Conservation (phyloP, 2,113 vertebrate species). For the Archocentrus centrarchus region DNA sequence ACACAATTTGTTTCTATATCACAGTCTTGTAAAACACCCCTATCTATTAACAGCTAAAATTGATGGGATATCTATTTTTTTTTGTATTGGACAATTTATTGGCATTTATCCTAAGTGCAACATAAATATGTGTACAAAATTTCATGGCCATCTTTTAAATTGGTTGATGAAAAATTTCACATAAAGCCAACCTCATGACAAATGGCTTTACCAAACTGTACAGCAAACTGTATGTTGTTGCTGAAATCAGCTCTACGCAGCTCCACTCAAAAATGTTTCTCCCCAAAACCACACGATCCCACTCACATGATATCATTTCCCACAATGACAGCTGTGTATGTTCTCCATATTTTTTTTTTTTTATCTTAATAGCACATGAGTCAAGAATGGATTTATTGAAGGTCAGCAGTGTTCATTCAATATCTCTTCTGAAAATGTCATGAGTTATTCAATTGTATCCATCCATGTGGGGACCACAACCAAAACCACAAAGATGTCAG, state of each 20-base stretch:
- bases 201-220: not conserved
- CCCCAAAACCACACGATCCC: not conserved
- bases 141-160: not conserved
- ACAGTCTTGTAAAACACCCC: too few species aligned
- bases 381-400: conserved; percentile 30
- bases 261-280: not conserved
- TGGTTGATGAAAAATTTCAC: not conserved
- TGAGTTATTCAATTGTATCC: conserved; percentile 16
- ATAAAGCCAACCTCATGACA: not conserved
- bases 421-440: conserved; percentile 25
- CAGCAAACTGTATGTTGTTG: not conserved
- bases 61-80: not conserved
- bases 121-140: not conserved
- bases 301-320: not conserved
- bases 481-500: conserved; percentile 20
- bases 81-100: not conserved
- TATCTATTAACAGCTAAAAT: not conserved
- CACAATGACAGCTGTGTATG: not conserved
- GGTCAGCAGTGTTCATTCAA: conserved; percentile 42
- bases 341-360: conserved; percentile 7
- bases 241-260: not conserved
- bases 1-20: too few species aligned
- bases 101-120: not conserved
- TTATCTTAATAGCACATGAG: conserved; percentile 31
- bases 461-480: conserved; percentile 1